Conservation (phyloP, 2,113 vertebrate genomes). For the Grammomys dolichurus region DNA sequence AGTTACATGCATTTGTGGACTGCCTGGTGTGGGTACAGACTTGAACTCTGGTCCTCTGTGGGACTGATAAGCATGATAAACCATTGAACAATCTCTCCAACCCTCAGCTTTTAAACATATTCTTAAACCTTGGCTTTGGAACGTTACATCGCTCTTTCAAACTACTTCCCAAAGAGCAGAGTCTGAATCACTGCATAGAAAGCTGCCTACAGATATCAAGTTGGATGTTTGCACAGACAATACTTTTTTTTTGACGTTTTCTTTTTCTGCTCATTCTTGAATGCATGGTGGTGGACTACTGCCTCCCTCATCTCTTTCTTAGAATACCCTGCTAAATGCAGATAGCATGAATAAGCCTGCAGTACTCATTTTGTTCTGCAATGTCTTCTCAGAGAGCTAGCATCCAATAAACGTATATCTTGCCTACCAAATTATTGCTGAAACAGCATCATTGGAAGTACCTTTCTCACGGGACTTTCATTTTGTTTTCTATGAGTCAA, state of each 20-base stretch:
- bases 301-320: neutral
- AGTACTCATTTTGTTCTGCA: neutral
- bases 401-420: neutral
- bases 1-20: neutral
- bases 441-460: neutral
- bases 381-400: neutral
- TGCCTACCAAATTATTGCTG: neutral
- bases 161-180: neutral
- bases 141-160: neutral
- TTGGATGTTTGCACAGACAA: neutral
- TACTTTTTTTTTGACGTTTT: neutral
- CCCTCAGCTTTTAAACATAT: neutral
- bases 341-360: neutral
- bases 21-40: neutral
- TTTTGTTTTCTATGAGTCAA: neutral
- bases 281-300: too few relatives aligned
- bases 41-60: neutral
- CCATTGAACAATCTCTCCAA: neutral
- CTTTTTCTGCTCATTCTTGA: neutral
- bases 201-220: neutral
- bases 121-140: slow-evolving; percentile 1
- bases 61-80: neutral
- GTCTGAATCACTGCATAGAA: neutral
- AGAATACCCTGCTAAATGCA: neutral
- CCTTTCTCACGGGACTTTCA: neutral